Conservation (phyloP, 2,113 vertebrate species). For the Etheostoma cragini region DNA sequence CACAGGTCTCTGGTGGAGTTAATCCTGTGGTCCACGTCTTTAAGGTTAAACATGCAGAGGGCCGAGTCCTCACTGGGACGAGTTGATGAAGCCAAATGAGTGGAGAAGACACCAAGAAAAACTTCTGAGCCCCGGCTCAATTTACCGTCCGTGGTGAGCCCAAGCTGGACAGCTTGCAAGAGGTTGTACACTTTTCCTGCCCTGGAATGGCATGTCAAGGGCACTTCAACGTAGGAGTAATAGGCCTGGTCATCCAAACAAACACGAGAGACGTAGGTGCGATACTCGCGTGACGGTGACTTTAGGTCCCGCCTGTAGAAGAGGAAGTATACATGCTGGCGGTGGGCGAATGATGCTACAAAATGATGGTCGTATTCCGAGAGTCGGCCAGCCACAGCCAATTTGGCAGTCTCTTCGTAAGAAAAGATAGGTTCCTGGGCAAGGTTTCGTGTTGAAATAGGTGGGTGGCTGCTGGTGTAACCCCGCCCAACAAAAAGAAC, state of each 20-base stretch:
- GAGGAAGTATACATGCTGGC: constrained; percentile 92
- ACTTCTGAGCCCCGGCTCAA: constrained; percentile 74
- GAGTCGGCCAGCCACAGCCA: constrained; percentile 93
- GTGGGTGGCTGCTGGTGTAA: constrained; percentile 96
- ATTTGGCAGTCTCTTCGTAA: constrained; percentile 96
- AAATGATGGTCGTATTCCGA: constrained; percentile 98
- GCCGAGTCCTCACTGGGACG: constrained; percentile 90
- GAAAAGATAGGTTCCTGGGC: constrained; percentile 94
- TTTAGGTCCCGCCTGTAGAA: constrained; percentile 95
- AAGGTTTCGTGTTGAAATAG: constrained; percentile 94
- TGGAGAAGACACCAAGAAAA: constrained; percentile 92
- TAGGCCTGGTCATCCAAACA: constrained; percentile 95
- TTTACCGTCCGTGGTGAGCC: constrained; percentile 60
- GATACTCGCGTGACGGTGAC: constrained; percentile 90
- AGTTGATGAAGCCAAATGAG: constrained; percentile 83
- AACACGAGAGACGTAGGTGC: constrained; percentile 93
- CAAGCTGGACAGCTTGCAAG: constrained; percentile 91
- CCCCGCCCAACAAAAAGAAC: constrained; percentile 95
- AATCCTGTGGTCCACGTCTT: constrained; percentile 90
- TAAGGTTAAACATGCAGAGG: constrained; percentile 91
- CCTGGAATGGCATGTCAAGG: constrained; percentile 87
- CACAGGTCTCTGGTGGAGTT: constrained; percentile 92
- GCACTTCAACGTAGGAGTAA: constrained; percentile 96
- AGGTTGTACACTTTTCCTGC: constrained; percentile 87
- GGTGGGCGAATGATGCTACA: constrained; percentile 90